Evolutionary conservation across 1,140 invertebrate species (phyloP), one percentile per base, ranked within the genome.

Genomic region (Cherax destructor): DNA sequence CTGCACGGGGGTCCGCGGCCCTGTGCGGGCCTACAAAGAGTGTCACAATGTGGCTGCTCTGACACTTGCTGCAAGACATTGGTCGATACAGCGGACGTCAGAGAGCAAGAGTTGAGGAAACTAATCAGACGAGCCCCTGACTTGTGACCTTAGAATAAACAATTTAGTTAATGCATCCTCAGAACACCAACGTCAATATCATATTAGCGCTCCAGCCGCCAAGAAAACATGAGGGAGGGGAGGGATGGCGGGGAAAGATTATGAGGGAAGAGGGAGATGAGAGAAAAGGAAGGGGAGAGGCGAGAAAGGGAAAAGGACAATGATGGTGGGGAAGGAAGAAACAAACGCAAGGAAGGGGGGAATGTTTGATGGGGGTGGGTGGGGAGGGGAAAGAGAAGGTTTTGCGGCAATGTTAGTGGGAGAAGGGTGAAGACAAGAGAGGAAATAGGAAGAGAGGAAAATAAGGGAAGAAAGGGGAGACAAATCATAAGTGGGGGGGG

Each of bases 91-190:
- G n/a, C 69, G 24, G 11, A n/a, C 4, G 24, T 30, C 69, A 11
- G 69, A 74, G 69, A 30, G n/a, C 69, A 30, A 74, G n/a, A 9
- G 11, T 11, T 83, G 21, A 30, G 56, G 80, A 24, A 83, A 83
- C 80, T 83, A 83, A 83, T 83, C 80, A 83, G 80, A 83, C 11
- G 30, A 59, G 24, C 80, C 80, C 56, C 85, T 61, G 85, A 86
- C 85, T 86, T 47, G 74, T 74, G 85, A 81, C 87, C 87, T 89
- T 76, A 89, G 87, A 83, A 89, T 89, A 89, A 89, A 89, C 87
- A 89, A 89, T 89, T 89, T 89, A 89, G 87, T 72, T 89, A 89
- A 89, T 89, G 87, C 87, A 89, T 65, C 80, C 79, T 89, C 69
- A 79, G 87, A 89, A 83, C 87, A 76, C 65, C 79, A 65, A 81